Evolutionary conservation across 2,113 vertebrate species (phyloP).

Genomic region (Ciconia stormi): DNA sequence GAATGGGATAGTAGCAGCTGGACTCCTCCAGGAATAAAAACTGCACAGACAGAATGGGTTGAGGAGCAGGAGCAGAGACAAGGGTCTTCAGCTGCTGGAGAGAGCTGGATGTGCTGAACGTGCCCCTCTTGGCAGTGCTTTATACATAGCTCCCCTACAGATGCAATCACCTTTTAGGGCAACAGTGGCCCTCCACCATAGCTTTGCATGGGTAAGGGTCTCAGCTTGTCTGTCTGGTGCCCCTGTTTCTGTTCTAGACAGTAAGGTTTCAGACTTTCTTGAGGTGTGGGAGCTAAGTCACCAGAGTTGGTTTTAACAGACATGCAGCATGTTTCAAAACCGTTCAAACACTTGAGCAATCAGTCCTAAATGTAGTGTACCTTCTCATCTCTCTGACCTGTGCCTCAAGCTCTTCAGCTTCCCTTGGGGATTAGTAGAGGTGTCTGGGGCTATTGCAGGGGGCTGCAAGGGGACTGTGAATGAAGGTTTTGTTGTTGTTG

Average conservation of each 20-base stretch:
- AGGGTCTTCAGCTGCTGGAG: background rate
- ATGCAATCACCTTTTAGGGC: background rate
- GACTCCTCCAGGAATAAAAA: background rate
- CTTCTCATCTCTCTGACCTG: background rate
- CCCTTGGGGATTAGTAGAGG: background rate
- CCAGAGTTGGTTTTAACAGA: background rate
- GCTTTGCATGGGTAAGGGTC: background rate
- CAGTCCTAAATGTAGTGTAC: background rate
- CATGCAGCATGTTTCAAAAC: background rate
- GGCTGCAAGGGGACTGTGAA: background rate
- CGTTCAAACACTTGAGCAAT: background rate
- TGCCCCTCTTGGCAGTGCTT: background rate
- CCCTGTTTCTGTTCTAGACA: background rate
- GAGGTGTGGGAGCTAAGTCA: background rate
- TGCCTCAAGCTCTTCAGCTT: background rate
- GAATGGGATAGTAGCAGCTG: background rate
- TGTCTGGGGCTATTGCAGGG: background rate
- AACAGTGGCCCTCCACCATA: background rate
- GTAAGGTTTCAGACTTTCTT: background rate
- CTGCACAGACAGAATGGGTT: background rate
- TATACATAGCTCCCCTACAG: background rate
- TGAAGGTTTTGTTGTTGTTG: background rate
- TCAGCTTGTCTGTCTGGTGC: background rate
- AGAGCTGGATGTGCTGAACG: background rate
- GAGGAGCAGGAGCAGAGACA: background rate